These are phyloP conservation scores for Dorcus hopei DNA, from an alignment of 2,888 invertebrate species.

Conservation along the genomic window DNA sequence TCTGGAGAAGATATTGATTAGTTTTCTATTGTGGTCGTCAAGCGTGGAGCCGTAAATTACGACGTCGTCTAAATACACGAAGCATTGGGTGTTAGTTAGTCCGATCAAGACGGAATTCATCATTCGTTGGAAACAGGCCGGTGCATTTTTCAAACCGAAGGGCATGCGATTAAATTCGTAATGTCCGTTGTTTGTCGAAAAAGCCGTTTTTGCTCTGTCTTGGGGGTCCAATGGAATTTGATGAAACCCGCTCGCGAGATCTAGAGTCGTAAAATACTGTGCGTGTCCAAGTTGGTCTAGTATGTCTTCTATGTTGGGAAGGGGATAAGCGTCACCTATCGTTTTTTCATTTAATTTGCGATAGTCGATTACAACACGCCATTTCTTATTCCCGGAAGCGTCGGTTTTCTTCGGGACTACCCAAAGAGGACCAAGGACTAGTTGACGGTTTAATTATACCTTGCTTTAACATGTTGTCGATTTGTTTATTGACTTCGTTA, in stretches of 20 bases:
- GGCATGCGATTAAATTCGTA: constrained; percentile 38
- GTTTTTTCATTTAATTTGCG: constrained; percentile 5
- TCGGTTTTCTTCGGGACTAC: neutral
- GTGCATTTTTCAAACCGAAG: neutral
- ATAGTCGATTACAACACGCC: neutral
- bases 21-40: constrained; percentile 28
- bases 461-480: neutral
- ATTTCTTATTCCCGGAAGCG: neutral
- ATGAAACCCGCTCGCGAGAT: constrained; percentile 28
- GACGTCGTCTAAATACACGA: constrained; percentile 23
- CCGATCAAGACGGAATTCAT: constrained; percentile 12
- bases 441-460: neutral
- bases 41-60: constrained; percentile 29
- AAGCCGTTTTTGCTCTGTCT: constrained; percentile 36
- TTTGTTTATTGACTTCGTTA: neutral
- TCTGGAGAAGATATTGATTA: constrained; percentile 27
- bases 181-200: constrained; percentile 31
- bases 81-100: no score
- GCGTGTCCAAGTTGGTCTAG: constrained; percentile 23
- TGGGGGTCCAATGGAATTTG: constrained; percentile 25
- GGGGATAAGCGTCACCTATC: constrained; percentile 17
- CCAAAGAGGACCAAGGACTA: neutral
- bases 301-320: neutral
- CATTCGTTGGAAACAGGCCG: no score
- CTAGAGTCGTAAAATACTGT: constrained; percentile 26